These are phyloP conservation scores for Ectemnius lituratus DNA, from an alignment of 2,888 invertebrate species.

Conservation along the genomic window DNA sequence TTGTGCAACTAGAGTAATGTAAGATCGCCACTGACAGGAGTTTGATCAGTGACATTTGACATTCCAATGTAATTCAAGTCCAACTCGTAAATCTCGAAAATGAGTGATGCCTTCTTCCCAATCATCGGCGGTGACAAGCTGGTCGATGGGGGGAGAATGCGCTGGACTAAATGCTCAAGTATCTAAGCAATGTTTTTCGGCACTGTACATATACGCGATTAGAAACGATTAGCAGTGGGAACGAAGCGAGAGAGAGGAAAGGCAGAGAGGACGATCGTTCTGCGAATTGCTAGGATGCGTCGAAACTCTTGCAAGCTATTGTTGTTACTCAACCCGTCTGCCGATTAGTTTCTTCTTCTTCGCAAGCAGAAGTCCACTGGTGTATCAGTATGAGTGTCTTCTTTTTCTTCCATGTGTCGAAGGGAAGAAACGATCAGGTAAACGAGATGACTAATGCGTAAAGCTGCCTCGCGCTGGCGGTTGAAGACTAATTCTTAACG, in stretches of 20 bases:
- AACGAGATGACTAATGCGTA: conserved; percentile 34
- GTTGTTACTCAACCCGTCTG: conserved; percentile 16
- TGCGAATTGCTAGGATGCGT: conserved; percentile 28
- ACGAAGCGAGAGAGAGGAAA: conserved; percentile 30
- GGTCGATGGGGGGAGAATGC: conserved; percentile 15
- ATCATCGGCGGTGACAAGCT: neutral
- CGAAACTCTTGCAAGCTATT: conserved; percentile 28
- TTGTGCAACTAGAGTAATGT: no score
- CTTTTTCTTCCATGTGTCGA: conserved; percentile 10
- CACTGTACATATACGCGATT: conserved; percentile 69
- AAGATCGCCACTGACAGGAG: no score
- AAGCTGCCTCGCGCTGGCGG: conserved; percentile 32
- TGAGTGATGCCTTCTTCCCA: neutral
- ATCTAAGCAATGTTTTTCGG: conserved; percentile 65
- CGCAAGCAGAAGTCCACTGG: neutral
- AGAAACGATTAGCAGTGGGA: conserved; percentile 58
- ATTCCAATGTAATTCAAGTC: no score
- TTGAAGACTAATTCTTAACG: conserved; percentile 65
- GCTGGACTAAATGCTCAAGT: conserved; percentile 67
- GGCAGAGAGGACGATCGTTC: conserved; percentile 33
- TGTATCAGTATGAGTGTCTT: no score
- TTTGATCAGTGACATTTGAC: no score
- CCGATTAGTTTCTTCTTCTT: conserved; percentile 43
- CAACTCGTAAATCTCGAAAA: no score
- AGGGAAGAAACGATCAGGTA: conserved; percentile 50